phyloP scores from a whole-genome alignment of 2,797 vertebrate species.

The Rhinichthys osculus region DNA sequence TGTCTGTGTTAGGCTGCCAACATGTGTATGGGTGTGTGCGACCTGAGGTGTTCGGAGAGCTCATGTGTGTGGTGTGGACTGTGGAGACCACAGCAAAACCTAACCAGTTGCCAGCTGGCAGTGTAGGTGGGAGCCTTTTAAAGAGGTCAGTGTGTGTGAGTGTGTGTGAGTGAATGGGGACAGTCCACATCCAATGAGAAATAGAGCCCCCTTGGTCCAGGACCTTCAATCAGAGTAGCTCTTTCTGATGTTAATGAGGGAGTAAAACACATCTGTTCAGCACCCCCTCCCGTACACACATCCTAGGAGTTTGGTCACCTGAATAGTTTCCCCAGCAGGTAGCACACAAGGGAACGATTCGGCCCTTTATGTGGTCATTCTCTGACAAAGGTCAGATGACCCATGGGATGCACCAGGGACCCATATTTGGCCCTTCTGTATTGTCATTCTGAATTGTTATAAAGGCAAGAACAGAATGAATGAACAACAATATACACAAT shows the following conservation, averaged over 20 bases:
- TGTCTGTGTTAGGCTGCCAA: slow-evolving; percentile 38
- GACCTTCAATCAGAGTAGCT: slow-evolving; percentile 84
- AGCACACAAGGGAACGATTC: slow-evolving; percentile 87
- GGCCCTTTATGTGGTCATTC: slow-evolving; percentile 77
- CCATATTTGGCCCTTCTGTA: slow-evolving; percentile 39
- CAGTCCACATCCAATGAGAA: slow-evolving; percentile 86
- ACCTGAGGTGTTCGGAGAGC: slow-evolving; percentile 31
- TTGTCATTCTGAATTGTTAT: neutral
- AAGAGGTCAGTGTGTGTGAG: slow-evolving; percentile 63
- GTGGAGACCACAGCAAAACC: slow-evolving; percentile 85
- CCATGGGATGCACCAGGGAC: slow-evolving; percentile 50
- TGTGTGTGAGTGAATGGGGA: slow-evolving; percentile 66
- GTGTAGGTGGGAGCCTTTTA: slow-evolving; percentile 70
- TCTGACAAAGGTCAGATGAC: slow-evolving; percentile 36
- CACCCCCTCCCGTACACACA: slow-evolving; percentile 73
- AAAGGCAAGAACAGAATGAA: slow-evolving; percentile 6
- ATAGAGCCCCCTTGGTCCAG: slow-evolving; percentile 82
- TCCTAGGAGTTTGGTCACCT: slow-evolving; percentile 85
- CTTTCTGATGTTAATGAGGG: slow-evolving; percentile 94
- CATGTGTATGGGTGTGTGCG: slow-evolving; percentile 38
- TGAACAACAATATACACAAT: neutral
- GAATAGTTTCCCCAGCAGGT: slow-evolving; percentile 92
- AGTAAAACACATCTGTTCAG: slow-evolving; percentile 91
- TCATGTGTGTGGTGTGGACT: slow-evolving; percentile 76
- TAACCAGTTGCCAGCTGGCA: slow-evolving; percentile 89